Base-by-base conservation (phyloP, 2,113 vertebrate species). In the Onychostruthus taczanowskii region DNA sequence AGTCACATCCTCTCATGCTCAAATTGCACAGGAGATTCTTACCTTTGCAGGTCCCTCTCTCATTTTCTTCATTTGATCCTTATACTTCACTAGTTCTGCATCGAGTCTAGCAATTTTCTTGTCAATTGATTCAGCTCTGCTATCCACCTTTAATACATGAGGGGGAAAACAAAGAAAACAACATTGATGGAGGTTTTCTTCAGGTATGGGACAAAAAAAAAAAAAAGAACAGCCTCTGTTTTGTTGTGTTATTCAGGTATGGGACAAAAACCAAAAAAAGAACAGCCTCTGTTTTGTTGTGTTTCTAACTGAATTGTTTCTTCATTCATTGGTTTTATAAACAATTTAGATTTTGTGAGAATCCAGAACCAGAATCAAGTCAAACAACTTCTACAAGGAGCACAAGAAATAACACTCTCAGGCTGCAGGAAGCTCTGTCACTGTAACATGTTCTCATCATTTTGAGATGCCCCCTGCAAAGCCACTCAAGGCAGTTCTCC, bases 51-150 rank as follows among this genome's bases (percentile, higher is more conserved):
- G 99, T 15, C 99, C 99, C 67, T 99, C 99, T 97, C 98, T 98
- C 99, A 99, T 99, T 97, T 99, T 99, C 94, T 99, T 99, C 98
- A 99, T 99, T 97, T 99, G 99, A 94, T 99, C 99, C 96, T 99
- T 99, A 91, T 99, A 99, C 85, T 99, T 99, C 67, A 98, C 97
- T 43, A 99, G 98, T 86, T 99, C 99, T 76, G 98, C 98, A 97
- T 99, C 99, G 70, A 99, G 98, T 75, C 98, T 98, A 70, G 98
- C 96, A 14, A 99, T 99, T 97, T 99, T 99, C 98, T 99, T 99
- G 89, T 99, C 99, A 89, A 99, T 97, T 4, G 99, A 99, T 76
- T 99, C 99, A 31, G 99, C 90, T 92, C 99, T 98, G 87, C 98
- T 98, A 89, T 99, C 99, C 93, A 99, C 99, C 99, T 99, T 96